Percentiles rank a stretch among this genome's conserved stretches.
Evolutionary conservation across 2,113 vertebrate genomes (phyloP).

Genomic region (Pelodiscus sinensis): DNA sequence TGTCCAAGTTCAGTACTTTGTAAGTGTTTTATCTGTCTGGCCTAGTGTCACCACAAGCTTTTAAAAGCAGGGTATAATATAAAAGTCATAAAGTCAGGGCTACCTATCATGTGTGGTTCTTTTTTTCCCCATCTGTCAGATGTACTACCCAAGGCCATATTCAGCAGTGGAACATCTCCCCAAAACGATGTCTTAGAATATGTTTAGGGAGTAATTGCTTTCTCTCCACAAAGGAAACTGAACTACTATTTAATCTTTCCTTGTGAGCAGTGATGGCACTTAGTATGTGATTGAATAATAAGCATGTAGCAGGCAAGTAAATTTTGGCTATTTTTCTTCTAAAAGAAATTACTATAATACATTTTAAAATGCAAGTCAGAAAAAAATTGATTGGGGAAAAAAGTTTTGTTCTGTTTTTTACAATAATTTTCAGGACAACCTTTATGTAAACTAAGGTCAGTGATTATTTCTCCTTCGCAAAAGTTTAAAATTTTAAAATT

Average conservation of each 20-base stretch:
- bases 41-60: neutral
- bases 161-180: neutral
- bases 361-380: neutral
- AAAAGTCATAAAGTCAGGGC: neutral
- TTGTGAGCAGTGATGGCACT: neutral
- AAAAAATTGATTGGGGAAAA: neutral
- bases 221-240: neutral
- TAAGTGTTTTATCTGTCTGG: fast-evolving
- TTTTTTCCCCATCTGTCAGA: neutral
- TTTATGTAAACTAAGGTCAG: neutral
- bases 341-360: neutral
- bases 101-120: neutral
- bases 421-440: constrained; percentile 18
- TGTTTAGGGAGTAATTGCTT: neutral
- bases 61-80: neutral
- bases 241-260: neutral
- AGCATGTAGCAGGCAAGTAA: neutral
- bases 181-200: neutral
- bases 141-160: neutral
- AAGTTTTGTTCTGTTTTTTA: neutral
- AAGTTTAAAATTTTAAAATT: neutral
- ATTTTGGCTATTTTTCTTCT: neutral
- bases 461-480: constrained; percentile 1
- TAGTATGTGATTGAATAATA: neutral
- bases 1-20: neutral